These are phyloP conservation scores for Scaptomyza graminum DNA, from an alignment of 1,140 invertebrate genomes.

Conservation along the genomic window DNA sequence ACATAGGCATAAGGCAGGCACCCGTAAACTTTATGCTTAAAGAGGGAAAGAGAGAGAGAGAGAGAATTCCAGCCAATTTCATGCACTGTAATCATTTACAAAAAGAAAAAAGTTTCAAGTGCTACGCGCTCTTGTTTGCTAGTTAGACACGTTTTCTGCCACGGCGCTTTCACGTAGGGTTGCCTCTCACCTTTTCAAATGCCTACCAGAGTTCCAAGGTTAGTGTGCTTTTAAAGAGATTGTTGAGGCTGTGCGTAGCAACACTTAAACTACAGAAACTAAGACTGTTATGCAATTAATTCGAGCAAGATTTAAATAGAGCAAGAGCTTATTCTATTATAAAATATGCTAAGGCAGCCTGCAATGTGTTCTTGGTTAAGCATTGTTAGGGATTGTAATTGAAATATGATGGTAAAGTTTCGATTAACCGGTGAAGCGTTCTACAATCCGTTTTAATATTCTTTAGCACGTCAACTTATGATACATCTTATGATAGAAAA, in stretches of 20 bases:
- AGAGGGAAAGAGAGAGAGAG: no score
- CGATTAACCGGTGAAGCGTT: no score
- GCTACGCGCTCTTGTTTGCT: constrained; percentile 31
- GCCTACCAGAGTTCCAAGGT: constrained; percentile 12
- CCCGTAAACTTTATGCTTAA: background rate
- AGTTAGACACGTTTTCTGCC: constrained; percentile 12
- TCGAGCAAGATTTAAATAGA: constrained; percentile 2
- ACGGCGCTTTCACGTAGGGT: constrained; percentile 12
- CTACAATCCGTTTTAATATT: no score
- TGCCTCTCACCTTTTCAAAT: constrained; percentile 28
- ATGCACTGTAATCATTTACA: constrained; percentile 57
- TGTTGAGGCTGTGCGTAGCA: background rate
- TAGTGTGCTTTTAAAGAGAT: constrained; percentile 51
- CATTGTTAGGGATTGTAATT: no score
- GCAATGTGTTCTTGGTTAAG: no score
- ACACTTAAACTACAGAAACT: background rate
- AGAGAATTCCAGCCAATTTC: constrained; percentile 34
- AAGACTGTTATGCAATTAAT: constrained; percentile 7
- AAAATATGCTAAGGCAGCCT: no score
- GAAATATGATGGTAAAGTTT: no score
- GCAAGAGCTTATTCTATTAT: no score
- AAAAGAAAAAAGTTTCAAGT: constrained; percentile 51
- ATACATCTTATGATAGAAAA: no score
- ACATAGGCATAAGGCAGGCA: constrained; percentile 38
- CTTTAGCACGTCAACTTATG: no score